Evolutionary conservation across 2,888 invertebrate species (phyloP), one percentile per base, ranked within the genome.

Genomic region (Watsonalla cultraria): DNA sequence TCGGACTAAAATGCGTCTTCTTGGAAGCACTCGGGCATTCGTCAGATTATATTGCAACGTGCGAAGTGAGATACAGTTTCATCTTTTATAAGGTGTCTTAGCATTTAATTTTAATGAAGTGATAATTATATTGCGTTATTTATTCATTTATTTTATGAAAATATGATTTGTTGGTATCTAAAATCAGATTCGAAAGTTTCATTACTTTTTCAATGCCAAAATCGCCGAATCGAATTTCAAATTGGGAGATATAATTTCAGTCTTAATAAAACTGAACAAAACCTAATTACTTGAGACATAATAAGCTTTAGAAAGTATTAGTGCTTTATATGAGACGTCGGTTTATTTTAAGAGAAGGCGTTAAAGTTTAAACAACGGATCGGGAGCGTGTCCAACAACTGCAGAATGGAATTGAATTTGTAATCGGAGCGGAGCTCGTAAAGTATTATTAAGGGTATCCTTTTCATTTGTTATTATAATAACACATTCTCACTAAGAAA

Each of bases 401-500:
- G 73, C 66, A 74, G 74, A 66, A 78, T 76, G 76, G 76, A 84
- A 83, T 82, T 82, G 80, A 80, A 82, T 80, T 78, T 76, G 83
- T 72, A 82, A 84, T 74, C 67, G 66, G 79, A 84, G 69, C 70
- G 66, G 59, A 57, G 62, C 59, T 74, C 75, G 68, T 74, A 73
- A 75, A 74, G 61, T 78, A 78, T 78, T 80, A 72, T 73, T 74
- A 70, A 67, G 66, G 65, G 67, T 70, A 67, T 74, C 72, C 68
- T 68, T 74, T 76, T 76, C 65, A 60, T 74, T 71, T 68, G 70
- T 72, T 74, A 68, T 71, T 72, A 74, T 24, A 24, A 11, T 5
- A 42, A 8, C 42, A 42, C 37, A 42, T 42, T 8, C 11, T 11
- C 11, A 11, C 42, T 42, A 11, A 5, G 11, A 8, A 42, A 8